Evolutionary conservation across 2,797 vertebrate genomes (phyloP).

Genomic region (Ctenosaura bakeri): DNA sequence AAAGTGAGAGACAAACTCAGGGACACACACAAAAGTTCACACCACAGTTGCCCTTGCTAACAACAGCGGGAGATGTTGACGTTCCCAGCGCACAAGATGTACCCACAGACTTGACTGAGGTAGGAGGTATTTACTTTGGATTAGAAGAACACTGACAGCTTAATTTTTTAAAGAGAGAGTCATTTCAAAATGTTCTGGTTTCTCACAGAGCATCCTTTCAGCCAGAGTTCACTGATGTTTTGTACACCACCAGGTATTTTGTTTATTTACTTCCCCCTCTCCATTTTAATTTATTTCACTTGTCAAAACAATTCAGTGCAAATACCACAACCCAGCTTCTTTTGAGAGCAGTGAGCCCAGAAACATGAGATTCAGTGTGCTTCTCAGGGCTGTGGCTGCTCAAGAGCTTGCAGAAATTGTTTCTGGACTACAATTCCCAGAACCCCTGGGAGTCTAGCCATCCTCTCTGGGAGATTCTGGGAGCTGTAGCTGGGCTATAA

Average conservation of each 20-base stretch:
- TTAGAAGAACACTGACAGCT: slow-evolving; percentile 12
- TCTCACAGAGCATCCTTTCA: slow-evolving; percentile 34
- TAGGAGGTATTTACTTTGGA: slow-evolving; percentile 46
- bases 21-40: slow-evolving; percentile 40
- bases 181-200: slow-evolving; percentile 33
- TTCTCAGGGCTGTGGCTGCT: background rate
- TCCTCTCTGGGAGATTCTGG: background rate
- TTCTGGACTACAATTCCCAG: background rate
- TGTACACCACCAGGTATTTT: slow-evolving; percentile 31
- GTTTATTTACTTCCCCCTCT: slow-evolving; percentile 24
- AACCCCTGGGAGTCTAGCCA: background rate
- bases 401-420: background rate
- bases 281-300: slow-evolving; percentile 12
- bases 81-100: slow-evolving; percentile 37
- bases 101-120: slow-evolving; percentile 39
- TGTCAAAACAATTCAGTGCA: slow-evolving; percentile 23
- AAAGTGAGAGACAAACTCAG: slow-evolving; percentile 34
- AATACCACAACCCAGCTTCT: slow-evolving; percentile 16
- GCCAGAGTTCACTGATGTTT: slow-evolving; percentile 2
- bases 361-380: background rate
- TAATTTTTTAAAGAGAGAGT: slow-evolving; percentile 22
- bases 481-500: background rate
- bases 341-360: background rate
- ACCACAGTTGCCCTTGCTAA: slow-evolving; percentile 33
- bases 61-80: slow-evolving; percentile 45